These are phyloP conservation scores for Lagopus leucura DNA, from an alignment of 2,113 vertebrate species.

Conservation along the genomic window DNA sequence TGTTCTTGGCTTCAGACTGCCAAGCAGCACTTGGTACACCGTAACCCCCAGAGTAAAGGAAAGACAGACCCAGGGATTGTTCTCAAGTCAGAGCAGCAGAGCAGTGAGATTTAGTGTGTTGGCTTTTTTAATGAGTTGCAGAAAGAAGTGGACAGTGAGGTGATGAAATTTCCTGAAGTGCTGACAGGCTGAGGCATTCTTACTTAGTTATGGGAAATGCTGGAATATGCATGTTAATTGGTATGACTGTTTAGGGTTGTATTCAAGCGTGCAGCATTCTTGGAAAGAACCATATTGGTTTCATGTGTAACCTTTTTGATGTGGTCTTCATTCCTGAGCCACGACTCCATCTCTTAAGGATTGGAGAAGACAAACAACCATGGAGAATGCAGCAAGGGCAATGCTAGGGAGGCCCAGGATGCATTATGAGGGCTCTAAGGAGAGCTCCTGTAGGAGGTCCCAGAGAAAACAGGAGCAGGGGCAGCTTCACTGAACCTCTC, in stretches of 20 bases:
- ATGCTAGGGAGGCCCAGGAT: conserved; percentile 7
- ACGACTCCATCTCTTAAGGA: conserved; percentile 11
- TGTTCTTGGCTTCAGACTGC: conserved; percentile 27
- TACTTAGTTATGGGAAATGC: conserved; percentile 68
- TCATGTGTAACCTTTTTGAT: conserved; percentile 65
- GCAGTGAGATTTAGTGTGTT: conserved; percentile 60
- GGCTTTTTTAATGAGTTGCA: conserved; percentile 68
- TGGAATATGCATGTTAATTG: conserved; percentile 70
- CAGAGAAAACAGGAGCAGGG: not conserved
- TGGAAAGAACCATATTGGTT: conserved; percentile 63
- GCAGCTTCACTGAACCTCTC: not conserved
- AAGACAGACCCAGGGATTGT: conserved; percentile 51
- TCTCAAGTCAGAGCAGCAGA: conserved; percentile 55
- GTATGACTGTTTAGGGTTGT: conserved; percentile 61
- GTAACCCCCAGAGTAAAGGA: conserved; percentile 33
- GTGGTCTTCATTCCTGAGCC: conserved; percentile 65
- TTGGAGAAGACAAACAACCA: conserved; percentile 53
- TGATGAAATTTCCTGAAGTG: conserved; percentile 69
- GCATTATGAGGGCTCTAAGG: not conserved
- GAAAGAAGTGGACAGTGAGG: conserved; percentile 70
- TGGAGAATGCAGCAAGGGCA: not conserved
- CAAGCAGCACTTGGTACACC: not conserved
- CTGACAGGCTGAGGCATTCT: conserved; percentile 62
- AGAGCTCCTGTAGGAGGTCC: not conserved
- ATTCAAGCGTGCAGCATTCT: conserved; percentile 46